Evolutionary conservation across 2,113 vertebrate genomes (phyloP).

Genomic region (Cynoglossus semilaevis): DNA sequence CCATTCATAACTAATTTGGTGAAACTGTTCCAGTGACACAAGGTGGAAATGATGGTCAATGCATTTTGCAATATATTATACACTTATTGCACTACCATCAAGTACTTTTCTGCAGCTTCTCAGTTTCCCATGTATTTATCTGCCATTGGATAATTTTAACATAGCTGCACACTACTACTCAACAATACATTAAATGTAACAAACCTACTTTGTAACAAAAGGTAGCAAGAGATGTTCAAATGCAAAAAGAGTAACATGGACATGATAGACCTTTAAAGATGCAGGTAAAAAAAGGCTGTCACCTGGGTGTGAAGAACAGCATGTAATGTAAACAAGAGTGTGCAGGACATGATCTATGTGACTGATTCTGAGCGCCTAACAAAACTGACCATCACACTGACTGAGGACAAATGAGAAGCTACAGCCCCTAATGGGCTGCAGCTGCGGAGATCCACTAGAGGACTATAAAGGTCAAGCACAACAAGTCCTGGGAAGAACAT

Average conservation of each 20-base stretch:
- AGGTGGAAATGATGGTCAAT: too few relatives aligned
- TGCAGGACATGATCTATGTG: slow-evolving; percentile 15
- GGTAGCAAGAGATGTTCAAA: too few relatives aligned
- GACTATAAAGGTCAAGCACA: slow-evolving; percentile 22
- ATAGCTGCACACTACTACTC: too few relatives aligned
- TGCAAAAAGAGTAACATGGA: slow-evolving; percentile 10
- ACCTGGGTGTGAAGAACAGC: slow-evolving; percentile 10
- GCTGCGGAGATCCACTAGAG: slow-evolving; percentile 29
- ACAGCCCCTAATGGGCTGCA: slow-evolving; percentile 33
- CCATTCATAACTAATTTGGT: too few relatives aligned
- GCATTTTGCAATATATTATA: too few relatives aligned
- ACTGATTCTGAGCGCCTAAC: slow-evolving; percentile 18
- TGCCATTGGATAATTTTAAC: too few relatives aligned
- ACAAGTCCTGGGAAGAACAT: slow-evolving; percentile 22
- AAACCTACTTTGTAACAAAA: too few relatives aligned
- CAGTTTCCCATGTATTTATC: too few relatives aligned
- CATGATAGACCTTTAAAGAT: slow-evolving; percentile 27
- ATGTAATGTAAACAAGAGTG: slow-evolving; percentile 50
- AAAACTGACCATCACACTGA: slow-evolving; percentile 6
- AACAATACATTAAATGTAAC: too few relatives aligned
- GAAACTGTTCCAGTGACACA: too few relatives aligned
- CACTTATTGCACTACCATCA: too few relatives aligned
- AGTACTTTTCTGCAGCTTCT: too few relatives aligned
- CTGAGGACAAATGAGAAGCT: slow-evolving; percentile 6
- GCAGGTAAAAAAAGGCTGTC: slow-evolving; percentile 44